Evolutionary conservation across 2,888 invertebrate species (phyloP), one percentile per base, ranked within the genome.

Genomic region (Dicyrtomina minuta): DNA sequence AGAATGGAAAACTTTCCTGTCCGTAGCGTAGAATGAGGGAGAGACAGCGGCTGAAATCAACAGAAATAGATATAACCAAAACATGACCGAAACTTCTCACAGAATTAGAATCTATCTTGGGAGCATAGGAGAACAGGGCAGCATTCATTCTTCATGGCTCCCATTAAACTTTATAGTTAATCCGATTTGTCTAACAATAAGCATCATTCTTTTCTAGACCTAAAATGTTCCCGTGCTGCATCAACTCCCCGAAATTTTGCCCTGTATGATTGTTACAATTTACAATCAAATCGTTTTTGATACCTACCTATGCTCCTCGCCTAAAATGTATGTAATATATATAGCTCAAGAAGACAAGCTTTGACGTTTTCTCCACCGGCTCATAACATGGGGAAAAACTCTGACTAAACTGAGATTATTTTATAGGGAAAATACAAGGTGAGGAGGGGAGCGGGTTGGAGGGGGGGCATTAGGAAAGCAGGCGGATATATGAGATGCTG

Each of bases 161-260:
- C 44, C 61, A 61, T 61, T 61, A 61, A 61, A 61, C 43, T 58
- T 61, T 26, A 46, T 20, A 61, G 24, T 61, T 61, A 61, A 61
- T 61, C 61, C 61, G 61, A 61, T 61, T 61, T 61, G 61, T 46
- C 43, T 61, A 39, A 8, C 33, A 33, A 33, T 33, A 33, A 51
- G 51, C 20, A 51, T 51, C 24, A 12, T 51, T 20, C 51, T 10
- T 6, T 20, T 6, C 24, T 51, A 24, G 20, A 17, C 20, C 13
- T 51, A n/a, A 51, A 51, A 26, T 56, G 56, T 26, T 33, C 20
- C 33, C 33, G 3, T 20, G 17, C 56, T 56, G 26, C n/a, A 20
- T 20, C 15, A 17, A 17, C 24, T 22, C 17, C 22, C 51, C n/a
- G n/a, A n/a, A n/a, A n/a, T n/a, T n/a, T n/a, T n/a, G n/a, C n/a